phyloP scores from a whole-genome alignment of 2,888 invertebrate genomes.

The Lamproptera curius region DNA sequence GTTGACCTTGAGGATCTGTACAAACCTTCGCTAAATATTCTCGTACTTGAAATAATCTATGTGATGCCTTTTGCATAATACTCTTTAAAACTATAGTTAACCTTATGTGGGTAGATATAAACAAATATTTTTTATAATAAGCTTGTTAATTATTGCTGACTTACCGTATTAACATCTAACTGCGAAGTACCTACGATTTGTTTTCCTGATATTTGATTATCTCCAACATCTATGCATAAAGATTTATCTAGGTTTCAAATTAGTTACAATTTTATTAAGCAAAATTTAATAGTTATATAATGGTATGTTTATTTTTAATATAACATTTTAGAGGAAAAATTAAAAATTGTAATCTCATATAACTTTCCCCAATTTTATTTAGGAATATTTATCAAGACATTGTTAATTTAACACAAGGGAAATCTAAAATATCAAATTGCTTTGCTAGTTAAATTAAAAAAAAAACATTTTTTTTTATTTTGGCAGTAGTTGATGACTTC shows the following conservation, averaged over 20 bases:
- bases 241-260: neutral
- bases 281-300: neutral
- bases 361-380: no score
- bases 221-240: neutral
- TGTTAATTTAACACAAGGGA: neutral
- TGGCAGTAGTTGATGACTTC: neutral
- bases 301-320: neutral
- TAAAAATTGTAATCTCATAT: no score
- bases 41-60: neutral
- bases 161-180: neutral
- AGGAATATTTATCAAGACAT: neutral
- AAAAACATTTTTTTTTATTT: neutral
- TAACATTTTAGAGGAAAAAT: no score
- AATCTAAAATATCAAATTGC: neutral
- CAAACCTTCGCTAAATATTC: slow-evolving; percentile 4
- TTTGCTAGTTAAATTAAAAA: neutral
- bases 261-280: neutral
- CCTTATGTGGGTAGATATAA: neutral
- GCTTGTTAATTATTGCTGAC: neutral
- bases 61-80: neutral
- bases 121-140: no score
- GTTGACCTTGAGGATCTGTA: slow-evolving; percentile 48
- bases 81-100: neutral
- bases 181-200: neutral
- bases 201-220: no score